These are phyloP conservation scores for Cantharis flavilabris DNA, from an alignment of 2,888 invertebrate genomes.

Conservation along the genomic window DNA sequence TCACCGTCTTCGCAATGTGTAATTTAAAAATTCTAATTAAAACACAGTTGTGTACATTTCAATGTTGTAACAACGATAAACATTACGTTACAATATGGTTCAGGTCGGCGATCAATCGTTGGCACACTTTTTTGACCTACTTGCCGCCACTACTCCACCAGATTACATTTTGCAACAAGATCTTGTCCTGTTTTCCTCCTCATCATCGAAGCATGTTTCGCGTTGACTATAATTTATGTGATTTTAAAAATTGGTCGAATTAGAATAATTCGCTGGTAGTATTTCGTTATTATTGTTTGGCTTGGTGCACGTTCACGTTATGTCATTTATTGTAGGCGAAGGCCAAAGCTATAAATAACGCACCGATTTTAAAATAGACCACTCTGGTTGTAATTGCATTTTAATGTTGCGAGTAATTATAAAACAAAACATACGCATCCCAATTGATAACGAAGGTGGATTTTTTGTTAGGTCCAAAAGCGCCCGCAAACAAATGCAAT, in stretches of 20 bases:
- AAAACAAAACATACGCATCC: neutral
- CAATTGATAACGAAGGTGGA: neutral
- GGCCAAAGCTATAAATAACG: slow-evolving; percentile 23
- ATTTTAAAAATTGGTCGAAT: neutral
- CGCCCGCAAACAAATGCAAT: neutral
- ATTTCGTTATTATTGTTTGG: slow-evolving; percentile 5
- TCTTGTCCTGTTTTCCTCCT: neutral
- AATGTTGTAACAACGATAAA: slow-evolving; percentile 33
- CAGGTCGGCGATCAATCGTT: slow-evolving; percentile 43
- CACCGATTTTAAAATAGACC: slow-evolving; percentile 18
- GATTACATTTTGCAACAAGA: slow-evolving; percentile 3
- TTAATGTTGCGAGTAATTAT: neutral
- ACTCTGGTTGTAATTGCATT: neutral
- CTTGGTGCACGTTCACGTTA: slow-evolving; percentile 12
- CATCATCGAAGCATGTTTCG: neutral
- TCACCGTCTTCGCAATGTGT: neutral
- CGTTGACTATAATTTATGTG: neutral
- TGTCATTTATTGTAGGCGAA: slow-evolving; percentile 30
- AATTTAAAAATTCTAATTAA: slow-evolving; percentile 5
- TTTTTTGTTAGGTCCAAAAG: neutral
- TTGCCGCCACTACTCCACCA: slow-evolving; percentile 7
- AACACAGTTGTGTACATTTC: slow-evolving; percentile 9
- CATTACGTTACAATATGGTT: slow-evolving; percentile 39
- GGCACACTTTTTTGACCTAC: slow-evolving; percentile 46
- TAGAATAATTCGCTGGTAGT: neutral